These are phyloP conservation scores for Scrobipalpa costella DNA, from an alignment of 2,888 invertebrate species.

Conservation along the genomic window DNA sequence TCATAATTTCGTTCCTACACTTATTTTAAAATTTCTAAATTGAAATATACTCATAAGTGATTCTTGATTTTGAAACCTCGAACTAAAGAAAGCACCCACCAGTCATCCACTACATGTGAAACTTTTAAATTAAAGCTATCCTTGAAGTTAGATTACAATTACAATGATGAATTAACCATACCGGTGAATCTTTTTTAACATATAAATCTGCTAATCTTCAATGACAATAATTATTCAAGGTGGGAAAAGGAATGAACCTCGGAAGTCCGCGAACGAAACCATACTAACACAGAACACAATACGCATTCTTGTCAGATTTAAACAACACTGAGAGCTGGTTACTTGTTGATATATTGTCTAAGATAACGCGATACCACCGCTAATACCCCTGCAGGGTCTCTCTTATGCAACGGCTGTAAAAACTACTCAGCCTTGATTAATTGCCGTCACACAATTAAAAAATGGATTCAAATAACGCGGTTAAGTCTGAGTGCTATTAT, in stretches of 20 bases:
- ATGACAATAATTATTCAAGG: not conserved
- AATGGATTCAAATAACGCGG: not conserved
- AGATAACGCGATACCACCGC: constrained; percentile 32
- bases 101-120: too few species aligned
- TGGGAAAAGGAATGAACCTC: constrained; percentile 35
- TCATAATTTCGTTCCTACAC: too few species aligned
- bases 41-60: too few species aligned
- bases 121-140: too few species aligned
- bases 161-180: too few species aligned
- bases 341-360: constrained; percentile 23
- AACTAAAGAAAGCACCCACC: too few species aligned
- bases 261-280: constrained; percentile 52
- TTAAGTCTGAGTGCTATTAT: not conserved
- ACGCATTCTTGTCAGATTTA: constrained; percentile 54
- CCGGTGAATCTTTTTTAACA: too few species aligned
- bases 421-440: constrained; percentile 17
- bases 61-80: too few species aligned
- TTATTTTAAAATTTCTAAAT: too few species aligned
- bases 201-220: too few species aligned
- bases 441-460: constrained; percentile 18
- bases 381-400: constrained; percentile 11
- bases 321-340: constrained; percentile 36
- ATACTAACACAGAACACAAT: constrained; percentile 56
- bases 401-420: constrained; percentile 1
- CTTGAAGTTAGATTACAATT: too few species aligned